Conservation (phyloP, 2,113 vertebrate genomes). For the Ascaphus truei region DNA sequence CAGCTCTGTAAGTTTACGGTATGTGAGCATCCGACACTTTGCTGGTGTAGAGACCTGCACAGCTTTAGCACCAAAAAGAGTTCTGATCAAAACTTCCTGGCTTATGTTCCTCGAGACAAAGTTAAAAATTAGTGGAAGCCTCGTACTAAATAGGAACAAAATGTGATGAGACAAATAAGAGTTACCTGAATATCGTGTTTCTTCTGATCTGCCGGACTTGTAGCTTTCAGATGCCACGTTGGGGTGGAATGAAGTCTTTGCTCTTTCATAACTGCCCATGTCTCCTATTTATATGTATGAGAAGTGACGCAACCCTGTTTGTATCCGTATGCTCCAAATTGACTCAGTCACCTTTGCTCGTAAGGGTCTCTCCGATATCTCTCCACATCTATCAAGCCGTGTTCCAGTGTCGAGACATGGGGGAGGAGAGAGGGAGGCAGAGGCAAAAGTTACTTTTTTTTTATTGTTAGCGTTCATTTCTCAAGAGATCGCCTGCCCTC, state of each 20-base stretch:
- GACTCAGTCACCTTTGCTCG: conserved; percentile 21
- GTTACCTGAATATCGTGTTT: conserved; percentile 14
- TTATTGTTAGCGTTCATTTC: not conserved
- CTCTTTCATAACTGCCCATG: not conserved
- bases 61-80: too few relatives aligned
- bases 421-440: not conserved
- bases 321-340: not conserved
- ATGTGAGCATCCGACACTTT: too few relatives aligned
- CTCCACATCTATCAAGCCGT: conserved; percentile 8
- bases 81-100: too few relatives aligned
- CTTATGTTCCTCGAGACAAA: too few relatives aligned
- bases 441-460: not conserved
- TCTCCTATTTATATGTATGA: conserved; percentile 8
- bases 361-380: not conserved
- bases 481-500: not conserved
- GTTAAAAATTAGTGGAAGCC: too few relatives aligned
- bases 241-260: not conserved
- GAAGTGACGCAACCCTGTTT: conserved; percentile 2
- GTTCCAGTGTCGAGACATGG: conserved; percentile 4
- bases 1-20: too few relatives aligned
- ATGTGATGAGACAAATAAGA: too few relatives aligned
- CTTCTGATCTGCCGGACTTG: not conserved
- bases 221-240: not conserved
- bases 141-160: too few relatives aligned
- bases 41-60: too few relatives aligned